These are phyloP conservation scores for Philypnodon macrostomus DNA, from an alignment of 2,797 vertebrate species.

Conservation along the genomic window DNA sequence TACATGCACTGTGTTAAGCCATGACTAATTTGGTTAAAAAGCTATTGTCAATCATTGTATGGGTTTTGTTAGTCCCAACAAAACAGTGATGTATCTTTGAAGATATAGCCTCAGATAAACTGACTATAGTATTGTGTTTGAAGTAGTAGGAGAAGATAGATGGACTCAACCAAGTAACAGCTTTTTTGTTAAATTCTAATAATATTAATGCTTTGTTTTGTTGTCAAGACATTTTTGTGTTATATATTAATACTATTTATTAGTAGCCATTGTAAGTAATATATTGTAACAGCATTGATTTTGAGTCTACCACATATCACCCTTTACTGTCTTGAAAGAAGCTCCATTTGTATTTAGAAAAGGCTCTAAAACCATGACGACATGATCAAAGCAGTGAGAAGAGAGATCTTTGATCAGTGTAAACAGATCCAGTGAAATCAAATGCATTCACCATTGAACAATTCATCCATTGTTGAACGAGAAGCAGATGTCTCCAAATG, in stretches of 20 bases:
- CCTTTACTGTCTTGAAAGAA: conserved; percentile 1
- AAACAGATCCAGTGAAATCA: conserved; percentile 25
- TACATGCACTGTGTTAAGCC: conserved; percentile 54
- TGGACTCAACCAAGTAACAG: too few species aligned
- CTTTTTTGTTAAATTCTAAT: too few species aligned
- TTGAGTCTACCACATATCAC: background rate
- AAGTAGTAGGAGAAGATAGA: too few species aligned
- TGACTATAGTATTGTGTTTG: background rate
- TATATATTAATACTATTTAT: too few species aligned
- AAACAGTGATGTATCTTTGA: background rate
- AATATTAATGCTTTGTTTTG: too few species aligned
- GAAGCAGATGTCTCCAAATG: conserved; percentile 3
- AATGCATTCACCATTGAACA: conserved; percentile 11
- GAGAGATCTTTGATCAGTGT: conserved; percentile 25
- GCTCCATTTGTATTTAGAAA: background rate
- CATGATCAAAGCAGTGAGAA: conserved; percentile 21
- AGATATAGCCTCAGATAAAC: background rate
- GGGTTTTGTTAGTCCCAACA: conserved; percentile 41
- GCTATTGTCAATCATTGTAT: conserved; percentile 50
- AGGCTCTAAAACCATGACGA: conserved; percentile 9
- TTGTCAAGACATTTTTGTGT: too few species aligned
- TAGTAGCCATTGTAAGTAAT: too few species aligned
- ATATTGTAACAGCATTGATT: too few species aligned
- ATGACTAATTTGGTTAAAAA: conserved; percentile 53
- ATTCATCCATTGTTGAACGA: conserved; percentile 12